Evolutionary conservation across 2,113 vertebrate genomes (phyloP), one percentile per base, ranked within the genome.

Genomic region (Uria lomvia): DNA sequence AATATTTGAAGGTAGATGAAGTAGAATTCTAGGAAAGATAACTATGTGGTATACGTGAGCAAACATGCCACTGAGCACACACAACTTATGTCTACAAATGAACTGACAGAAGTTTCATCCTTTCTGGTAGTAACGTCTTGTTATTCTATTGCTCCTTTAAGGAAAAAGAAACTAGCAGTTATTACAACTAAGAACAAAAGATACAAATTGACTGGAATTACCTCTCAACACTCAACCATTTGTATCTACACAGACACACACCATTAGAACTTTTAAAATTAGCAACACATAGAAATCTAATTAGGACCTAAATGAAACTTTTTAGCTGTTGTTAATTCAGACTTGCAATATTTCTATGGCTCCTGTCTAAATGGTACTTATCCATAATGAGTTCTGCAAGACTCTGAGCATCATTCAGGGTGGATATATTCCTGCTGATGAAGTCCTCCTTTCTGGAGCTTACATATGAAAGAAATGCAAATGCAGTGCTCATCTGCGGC

Each of bases 281-380:
- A 94, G 59, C 80, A 92, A 49, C 47, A 76, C 62, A 36, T 0
- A 83, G 62, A 84, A 91, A 88, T 40, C 47, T 88, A 88, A 93
- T 89, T 91, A 94, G 94, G 47, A 88, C 67, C n/a, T 79, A 93
- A 91, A 91, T 77, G 58, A 91, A 94, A 92, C 81, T 74, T 67
- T 74, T 86, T 18, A 76, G n/a, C 53, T 81, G 74, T 77, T 63
- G 53, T 47, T 88, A 74, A 71, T 34, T 92, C 63, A 88, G 59
- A 47, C 81, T 74, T 86, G 38, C 72, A 86, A 12, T 74, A 88
- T 83, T 90, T 95, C 74, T 56, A 53, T 55, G 66, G 38, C 72
- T 96, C 38, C 59, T 34, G 19, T 24, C 24, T 88, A 79, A 86
- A 83, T 26, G 34, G 73, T 88, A 63, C 38, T 70, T 29, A 16